Percentiles rank a stretch among this genome's conserved stretches.
phyloP scores from a whole-genome alignment of 1,140 invertebrate species.

The Halictus rubicundus region DNA sequence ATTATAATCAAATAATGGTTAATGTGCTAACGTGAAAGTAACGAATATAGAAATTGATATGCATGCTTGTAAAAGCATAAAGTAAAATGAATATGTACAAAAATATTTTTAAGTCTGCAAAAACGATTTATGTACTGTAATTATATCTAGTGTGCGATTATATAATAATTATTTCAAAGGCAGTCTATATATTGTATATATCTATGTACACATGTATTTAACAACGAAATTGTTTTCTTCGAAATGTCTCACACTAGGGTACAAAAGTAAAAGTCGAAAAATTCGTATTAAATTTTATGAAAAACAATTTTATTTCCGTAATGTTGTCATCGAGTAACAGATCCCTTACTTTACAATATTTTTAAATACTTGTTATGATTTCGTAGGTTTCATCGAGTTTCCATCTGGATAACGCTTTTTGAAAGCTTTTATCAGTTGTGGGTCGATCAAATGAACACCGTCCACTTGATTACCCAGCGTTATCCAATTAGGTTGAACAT shows the following conservation, averaged over 20 bases:
- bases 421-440: constrained; percentile 93
- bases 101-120: constrained; percentile 22
- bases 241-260: background rate
- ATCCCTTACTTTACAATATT: constrained; percentile 9
- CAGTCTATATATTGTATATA: constrained; percentile 36
- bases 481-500: constrained; percentile 99
- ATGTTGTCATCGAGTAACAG: constrained; percentile 30
- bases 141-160: constrained; percentile 21
- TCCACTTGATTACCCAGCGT: constrained; percentile 97
- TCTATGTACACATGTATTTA: constrained; percentile 12
- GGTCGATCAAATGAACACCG: constrained; percentile 96
- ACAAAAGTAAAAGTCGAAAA: background rate
- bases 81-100: background rate
- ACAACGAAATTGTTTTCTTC: constrained; percentile 13
- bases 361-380: constrained; percentile 58
- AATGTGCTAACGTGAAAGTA: constrained; percentile 14
- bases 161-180: constrained; percentile 23
- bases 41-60: background rate
- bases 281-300: constrained; percentile 12
- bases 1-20: constrained; percentile 9
- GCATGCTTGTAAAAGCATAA: constrained; percentile 13
- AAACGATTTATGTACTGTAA: constrained; percentile 30
- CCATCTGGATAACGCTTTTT: constrained; percentile 96
- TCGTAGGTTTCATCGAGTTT: constrained; percentile 87
- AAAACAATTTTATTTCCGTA: constrained; percentile 22